phyloP scores from a whole-genome alignment of 2,797 vertebrate species.

The Crenuchus spilurus region DNA sequence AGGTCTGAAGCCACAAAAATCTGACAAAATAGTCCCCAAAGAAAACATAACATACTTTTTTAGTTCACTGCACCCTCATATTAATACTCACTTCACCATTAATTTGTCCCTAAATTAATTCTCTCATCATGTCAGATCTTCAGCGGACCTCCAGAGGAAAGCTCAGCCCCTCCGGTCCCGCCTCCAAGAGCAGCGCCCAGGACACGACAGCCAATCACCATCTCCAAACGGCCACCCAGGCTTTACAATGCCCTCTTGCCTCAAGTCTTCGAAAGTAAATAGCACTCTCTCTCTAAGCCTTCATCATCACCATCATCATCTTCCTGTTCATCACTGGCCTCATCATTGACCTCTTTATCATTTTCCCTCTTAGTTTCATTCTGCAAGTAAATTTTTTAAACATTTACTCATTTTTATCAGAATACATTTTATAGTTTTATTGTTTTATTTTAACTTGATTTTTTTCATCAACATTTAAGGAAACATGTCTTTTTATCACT shows the following conservation, averaged over 20 bases:
- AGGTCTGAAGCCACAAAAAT: no score
- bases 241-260: constrained; percentile 74
- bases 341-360: constrained; percentile 18
- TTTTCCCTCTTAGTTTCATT: neutral
- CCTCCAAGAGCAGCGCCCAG: constrained; percentile 89
- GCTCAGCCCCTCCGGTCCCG: constrained; percentile 82
- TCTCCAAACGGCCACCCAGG: constrained; percentile 91
- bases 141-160: constrained; percentile 87
- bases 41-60: no score
- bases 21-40: no score
- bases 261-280: constrained; percentile 84
- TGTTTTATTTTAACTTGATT: no score
- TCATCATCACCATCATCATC: constrained; percentile 55
- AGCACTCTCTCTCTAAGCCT: constrained; percentile 57
- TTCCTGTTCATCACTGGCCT: constrained; percentile 51
- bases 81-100: no score
- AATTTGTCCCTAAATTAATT: no score
- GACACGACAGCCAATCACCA: constrained; percentile 95
- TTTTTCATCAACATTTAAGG: no score
- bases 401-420: neutral
- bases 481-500: no score
- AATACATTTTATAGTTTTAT: constrained; percentile 5
- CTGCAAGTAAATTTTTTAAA: no score
- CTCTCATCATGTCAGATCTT: constrained; percentile 83
- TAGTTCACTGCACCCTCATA: no score